Base-by-base conservation (phyloP, 2,888 invertebrate genomes). In the Eristalis pertinax region DNA sequence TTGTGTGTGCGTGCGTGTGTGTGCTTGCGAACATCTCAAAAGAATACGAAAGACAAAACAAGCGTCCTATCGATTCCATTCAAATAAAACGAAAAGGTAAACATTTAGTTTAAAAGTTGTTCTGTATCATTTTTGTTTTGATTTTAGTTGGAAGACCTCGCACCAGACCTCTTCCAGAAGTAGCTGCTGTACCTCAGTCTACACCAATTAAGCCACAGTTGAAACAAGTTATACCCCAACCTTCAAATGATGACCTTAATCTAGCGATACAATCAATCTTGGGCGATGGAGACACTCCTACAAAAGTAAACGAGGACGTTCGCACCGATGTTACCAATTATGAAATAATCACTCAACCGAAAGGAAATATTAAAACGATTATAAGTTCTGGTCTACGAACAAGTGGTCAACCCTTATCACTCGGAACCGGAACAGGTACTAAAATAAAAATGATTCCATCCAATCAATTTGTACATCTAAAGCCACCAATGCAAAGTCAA, bases 131-230 rank as follows among this genome's bases (percentile, higher is more conserved):
- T 78, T 76, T 43, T 41, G 22, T 38, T 67, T 4, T 77, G 88
- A 75, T 90, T n/a, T 84, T 90, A 94, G 94, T 94, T 90, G 94
- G 94, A 79, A 92, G 94, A 75, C 94, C 94, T 13, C 93, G 93
- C 24, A 92, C 92, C 5, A 91, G 92, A 56, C 92, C 92, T 4
- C 41, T 91, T 29, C 90, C 91, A 24, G 89, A 84, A 41, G 64
- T 56, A 5, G 24, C 26, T 0, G 1, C 70, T 8, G 62, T 38
- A 19, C 41, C 67, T 26, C 84, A 73, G 13, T 64, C 82, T 2
- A 81, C 74, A 26, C 64, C 81, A 56, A 35, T 77, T 1, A 89
- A 72, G 38, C 83, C 75, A 32, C 68, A 26, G 76, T 89, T 64
- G 87, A 91, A 65, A 84, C 89, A 89, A 56, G 87, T 90, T 89